Percentiles rank a stretch among this genome's conserved stretches.
Conservation (phyloP, 2,888 invertebrate species). For the Aethes cnicana region DNA sequence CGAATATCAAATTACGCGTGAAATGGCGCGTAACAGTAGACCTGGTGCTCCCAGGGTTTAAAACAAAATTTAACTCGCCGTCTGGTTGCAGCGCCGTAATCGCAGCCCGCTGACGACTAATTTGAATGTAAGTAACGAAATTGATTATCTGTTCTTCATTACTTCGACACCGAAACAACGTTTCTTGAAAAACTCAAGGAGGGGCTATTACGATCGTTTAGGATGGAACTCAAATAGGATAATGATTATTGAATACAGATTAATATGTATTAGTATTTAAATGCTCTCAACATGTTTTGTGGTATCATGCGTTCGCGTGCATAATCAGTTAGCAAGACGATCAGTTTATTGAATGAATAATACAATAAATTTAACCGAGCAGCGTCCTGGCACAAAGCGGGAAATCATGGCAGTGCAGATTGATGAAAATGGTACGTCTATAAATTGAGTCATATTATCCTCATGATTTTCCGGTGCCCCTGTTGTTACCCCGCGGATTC, state of each 20-base stretch:
- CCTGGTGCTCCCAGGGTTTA: slow-evolving; percentile 60
- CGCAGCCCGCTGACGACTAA: slow-evolving; percentile 61
- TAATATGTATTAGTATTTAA: too few relatives aligned
- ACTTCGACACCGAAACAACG: slow-evolving; percentile 7
- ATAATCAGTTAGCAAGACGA: neutral
- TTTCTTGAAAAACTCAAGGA: too few relatives aligned
- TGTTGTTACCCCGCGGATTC: slow-evolving; percentile 47
- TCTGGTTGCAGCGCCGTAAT: slow-evolving; percentile 62
- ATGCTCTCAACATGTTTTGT: too few relatives aligned
- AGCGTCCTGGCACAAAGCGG: slow-evolving; percentile 4
- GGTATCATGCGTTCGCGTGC: too few relatives aligned
- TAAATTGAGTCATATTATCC: slow-evolving; percentile 42
- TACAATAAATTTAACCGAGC: slow-evolving; percentile 8
- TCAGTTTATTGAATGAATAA: neutral
- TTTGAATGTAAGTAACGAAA: slow-evolving; percentile 64
- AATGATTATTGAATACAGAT: too few relatives aligned
- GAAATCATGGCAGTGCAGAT: slow-evolving; percentile 22
- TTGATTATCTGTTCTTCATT: slow-evolving; percentile 47
- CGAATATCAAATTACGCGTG: slow-evolving; percentile 79
- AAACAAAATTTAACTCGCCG: slow-evolving; percentile 72
- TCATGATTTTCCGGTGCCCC: slow-evolving; percentile 42
- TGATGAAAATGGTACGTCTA: slow-evolving; percentile 32
- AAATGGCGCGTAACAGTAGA: slow-evolving; percentile 76
- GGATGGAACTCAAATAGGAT: too few relatives aligned
- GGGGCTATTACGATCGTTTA: too few relatives aligned